A percentile compares a stretch with the other conserved stretches of the same genome.
Evolutionary conservation across 2,113 vertebrate genomes (phyloP).

Genomic region (Mus musculus): GRCm39 chr3:80581501-80582000

Average conservation of each 20-base stretch:
- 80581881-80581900: not conserved
- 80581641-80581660: constrained; percentile 35
- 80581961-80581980: not conserved
- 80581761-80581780: constrained; percentile 2
- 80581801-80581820: not conserved
- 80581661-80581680: not conserved
- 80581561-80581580: constrained; percentile 11
- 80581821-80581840: not conserved
- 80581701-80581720: not conserved
- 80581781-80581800: not conserved
- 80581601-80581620: not conserved
- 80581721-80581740: not conserved
- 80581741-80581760: not conserved
- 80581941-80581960: not conserved
- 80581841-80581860: not conserved
- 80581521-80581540: not conserved
- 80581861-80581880: not conserved
- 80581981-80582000: not conserved
- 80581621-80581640: not conserved
- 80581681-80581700: not conserved
- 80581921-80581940: not conserved
- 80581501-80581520: not conserved
- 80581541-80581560: not conserved
- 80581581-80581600: not conserved
- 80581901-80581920: not conserved